phyloP scores from a whole-genome alignment of 1,140 invertebrate species.

The Portunus trituberculatus region DNA sequence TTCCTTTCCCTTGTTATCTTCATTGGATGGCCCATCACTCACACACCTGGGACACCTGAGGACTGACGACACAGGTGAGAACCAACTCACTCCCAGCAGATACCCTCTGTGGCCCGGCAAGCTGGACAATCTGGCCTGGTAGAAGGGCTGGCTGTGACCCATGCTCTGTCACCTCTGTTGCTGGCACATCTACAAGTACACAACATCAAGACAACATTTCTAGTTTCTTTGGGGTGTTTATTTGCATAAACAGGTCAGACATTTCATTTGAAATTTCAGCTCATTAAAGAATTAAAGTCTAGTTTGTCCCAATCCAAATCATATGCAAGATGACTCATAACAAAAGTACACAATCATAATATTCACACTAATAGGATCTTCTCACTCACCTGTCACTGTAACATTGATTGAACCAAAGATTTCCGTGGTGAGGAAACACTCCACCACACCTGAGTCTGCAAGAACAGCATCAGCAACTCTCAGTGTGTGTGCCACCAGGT shows the following conservation, averaged over 20 bases:
- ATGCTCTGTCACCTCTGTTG: background rate
- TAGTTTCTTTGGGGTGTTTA: no score
- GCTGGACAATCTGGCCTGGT: slow-evolving; percentile 41
- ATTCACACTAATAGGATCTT: background rate
- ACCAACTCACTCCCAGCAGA: background rate
- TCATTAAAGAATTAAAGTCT: no score
- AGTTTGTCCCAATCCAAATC: no score
- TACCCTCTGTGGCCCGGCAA: slow-evolving; percentile 14
- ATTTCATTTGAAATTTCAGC: no score
- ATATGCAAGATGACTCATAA: no score
- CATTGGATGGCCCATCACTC: no score
- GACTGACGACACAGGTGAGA: slow-evolving; percentile 62
- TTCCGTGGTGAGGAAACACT: slow-evolving; percentile 48
- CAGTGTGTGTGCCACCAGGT: background rate
- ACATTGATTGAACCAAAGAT: slow-evolving; percentile 33
- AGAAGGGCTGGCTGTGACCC: slow-evolving; percentile 42
- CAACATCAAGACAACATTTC: no score
- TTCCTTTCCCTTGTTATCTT: no score
- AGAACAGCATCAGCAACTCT: background rate
- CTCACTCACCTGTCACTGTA: slow-evolving; percentile 37
- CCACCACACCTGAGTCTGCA: slow-evolving; percentile 26
- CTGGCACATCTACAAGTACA: background rate
- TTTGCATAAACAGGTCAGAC: no score
- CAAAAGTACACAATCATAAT: no score
- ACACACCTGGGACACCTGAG: slow-evolving; percentile 53